phyloP scores from a whole-genome alignment of 2,888 invertebrate species.

The Tolmerus cingulatus region DNA sequence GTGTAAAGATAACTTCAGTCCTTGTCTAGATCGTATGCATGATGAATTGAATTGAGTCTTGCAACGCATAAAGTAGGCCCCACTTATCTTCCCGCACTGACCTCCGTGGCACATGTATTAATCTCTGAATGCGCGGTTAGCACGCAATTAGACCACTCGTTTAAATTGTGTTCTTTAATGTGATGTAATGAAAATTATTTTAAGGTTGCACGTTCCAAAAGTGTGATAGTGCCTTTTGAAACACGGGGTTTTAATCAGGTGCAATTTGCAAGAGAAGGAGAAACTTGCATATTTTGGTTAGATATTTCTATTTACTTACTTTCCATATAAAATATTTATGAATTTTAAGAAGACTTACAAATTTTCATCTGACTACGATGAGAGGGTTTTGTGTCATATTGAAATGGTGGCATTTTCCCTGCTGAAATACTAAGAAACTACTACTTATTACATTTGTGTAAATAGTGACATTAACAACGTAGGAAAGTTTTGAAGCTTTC shows the following conservation, averaged over 20 bases:
- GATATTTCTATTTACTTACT: no score
- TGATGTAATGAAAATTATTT: background rate
- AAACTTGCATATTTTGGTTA: no score
- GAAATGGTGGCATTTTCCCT: no score
- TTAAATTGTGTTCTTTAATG: background rate
- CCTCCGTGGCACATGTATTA: background rate
- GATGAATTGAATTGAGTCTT: background rate
- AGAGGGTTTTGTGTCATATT: no score
- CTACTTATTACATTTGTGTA: no score
- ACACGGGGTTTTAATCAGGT: background rate
- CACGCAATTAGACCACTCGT: background rate
- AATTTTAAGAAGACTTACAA: no score
- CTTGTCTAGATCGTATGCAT: background rate
- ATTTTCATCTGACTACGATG: no score
- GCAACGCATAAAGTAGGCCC: background rate
- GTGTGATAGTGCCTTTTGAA: background rate
- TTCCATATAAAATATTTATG: no score
- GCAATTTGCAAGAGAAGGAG: background rate
- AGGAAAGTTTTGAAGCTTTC: no score
- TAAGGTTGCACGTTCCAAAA: background rate
- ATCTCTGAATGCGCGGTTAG: background rate
- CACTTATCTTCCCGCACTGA: background rate
- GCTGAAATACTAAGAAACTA: no score
- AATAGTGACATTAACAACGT: no score
- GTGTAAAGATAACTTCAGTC: background rate